Conservation (phyloP, 2,888 invertebrate genomes). For the Luffia ferchaultella region DNA sequence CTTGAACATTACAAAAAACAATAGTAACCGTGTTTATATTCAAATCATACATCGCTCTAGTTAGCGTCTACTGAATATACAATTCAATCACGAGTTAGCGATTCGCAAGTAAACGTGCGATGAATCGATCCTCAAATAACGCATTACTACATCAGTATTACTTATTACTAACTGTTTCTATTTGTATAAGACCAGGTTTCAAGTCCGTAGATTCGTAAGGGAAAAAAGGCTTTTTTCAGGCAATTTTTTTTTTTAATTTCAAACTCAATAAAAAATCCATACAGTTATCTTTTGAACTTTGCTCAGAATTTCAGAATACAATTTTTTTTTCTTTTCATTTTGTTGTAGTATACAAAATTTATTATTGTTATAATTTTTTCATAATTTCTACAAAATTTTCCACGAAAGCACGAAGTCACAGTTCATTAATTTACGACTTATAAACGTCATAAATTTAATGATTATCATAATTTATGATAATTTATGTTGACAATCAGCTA, state of each 20-base stretch:
- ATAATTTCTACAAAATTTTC: too few relatives aligned
- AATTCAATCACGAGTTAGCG: not conserved
- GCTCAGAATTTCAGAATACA: not conserved
- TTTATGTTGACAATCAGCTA: too few relatives aligned
- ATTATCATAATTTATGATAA: too few relatives aligned
- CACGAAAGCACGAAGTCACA: too few relatives aligned
- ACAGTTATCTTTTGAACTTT: not conserved
- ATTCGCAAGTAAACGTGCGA: not conserved
- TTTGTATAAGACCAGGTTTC: not conserved
- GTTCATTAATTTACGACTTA: too few relatives aligned
- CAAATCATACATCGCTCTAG: not conserved
- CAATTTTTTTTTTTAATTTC: not conserved
- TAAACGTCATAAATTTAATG: too few relatives aligned
- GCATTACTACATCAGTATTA: not conserved
- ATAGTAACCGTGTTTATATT: not conserved
- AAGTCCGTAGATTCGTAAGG: not conserved
- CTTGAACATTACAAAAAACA: not conserved
- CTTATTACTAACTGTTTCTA: not conserved
- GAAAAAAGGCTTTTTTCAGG: not conserved
- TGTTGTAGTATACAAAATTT: too few relatives aligned
- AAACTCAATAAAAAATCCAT: not conserved
- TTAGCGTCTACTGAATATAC: not conserved
- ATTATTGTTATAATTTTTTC: too few relatives aligned
- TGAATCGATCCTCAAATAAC: not conserved
- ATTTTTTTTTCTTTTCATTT: too few relatives aligned